These are phyloP conservation scores for Globia sparganii DNA, from an alignment of 2,888 invertebrate genomes.

Conservation along the genomic window DNA sequence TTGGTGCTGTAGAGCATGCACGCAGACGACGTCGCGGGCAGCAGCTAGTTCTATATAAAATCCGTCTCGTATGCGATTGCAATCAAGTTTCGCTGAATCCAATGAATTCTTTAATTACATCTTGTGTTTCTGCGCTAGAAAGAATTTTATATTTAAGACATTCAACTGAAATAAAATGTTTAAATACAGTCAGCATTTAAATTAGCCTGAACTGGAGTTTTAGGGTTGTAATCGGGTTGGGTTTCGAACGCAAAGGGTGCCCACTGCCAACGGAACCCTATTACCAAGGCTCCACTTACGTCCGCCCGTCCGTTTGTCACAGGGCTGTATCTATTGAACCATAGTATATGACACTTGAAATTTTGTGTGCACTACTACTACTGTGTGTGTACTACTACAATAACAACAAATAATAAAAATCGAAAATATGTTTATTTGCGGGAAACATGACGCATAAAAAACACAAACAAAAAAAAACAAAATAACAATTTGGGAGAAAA, in stretches of 20 bases:
- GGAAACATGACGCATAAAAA: too few species aligned
- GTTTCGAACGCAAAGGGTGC: neutral
- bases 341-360: neutral
- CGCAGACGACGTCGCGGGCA: too few species aligned
- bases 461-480: too few species aligned
- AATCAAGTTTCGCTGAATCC: conserved; percentile 50
- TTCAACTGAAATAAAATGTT: conserved; percentile 49
- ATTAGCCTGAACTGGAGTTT: conserved; percentile 40
- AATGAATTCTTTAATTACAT: conserved; percentile 55
- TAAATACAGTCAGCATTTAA: conserved; percentile 37
- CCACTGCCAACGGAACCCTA: neutral
- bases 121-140: conserved; percentile 25
- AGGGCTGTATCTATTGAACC: neutral
- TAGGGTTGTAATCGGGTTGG: neutral
- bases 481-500: too few species aligned
- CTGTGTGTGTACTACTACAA: neutral
- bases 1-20: too few species aligned
- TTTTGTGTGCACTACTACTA: neutral
- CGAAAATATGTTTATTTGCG: too few species aligned
- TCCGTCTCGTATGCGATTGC: conserved; percentile 38
- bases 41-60: conserved; percentile 34
- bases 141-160: conserved; percentile 45
- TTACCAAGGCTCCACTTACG: neutral
- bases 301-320: neutral
- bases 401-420: neutral